Percentiles rank a stretch among this genome's conserved stretches.
phyloP scores from a whole-genome alignment of 2,113 vertebrate genomes.

The Stomatorhinus ivindoensis region DNA sequence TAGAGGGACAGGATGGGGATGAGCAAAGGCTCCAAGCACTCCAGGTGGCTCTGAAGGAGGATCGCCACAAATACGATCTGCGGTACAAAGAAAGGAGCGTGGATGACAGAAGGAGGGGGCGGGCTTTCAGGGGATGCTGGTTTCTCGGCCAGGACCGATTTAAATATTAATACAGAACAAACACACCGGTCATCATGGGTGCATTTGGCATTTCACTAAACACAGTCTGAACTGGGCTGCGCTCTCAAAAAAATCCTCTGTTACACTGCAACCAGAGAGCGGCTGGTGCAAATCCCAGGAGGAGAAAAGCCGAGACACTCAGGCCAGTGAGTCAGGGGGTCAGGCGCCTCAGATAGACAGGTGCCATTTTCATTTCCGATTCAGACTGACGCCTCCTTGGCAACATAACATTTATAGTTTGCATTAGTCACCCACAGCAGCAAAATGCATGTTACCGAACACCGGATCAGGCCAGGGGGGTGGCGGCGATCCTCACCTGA shows the following conservation, averaged over 20 bases:
- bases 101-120: neutral
- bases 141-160: too few relatives aligned
- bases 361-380: neutral
- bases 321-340: too few relatives aligned
- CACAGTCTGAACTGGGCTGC: neutral
- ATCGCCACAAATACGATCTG: constrained; percentile 95
- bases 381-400: neutral
- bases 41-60: constrained; percentile 89
- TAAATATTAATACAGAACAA: neutral
- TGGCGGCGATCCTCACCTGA: constrained; percentile 65
- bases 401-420: neutral
- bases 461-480: neutral
- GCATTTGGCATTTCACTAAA: neutral
- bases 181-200: neutral
- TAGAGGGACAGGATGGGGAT: constrained; percentile 96
- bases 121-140: too few relatives aligned
- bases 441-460: neutral
- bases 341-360: neutral
- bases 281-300: neutral
- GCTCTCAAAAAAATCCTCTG: neutral
- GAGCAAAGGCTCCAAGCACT: constrained; percentile 86
- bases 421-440: neutral
- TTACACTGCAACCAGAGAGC: neutral
- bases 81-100: neutral
- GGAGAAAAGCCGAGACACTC: neutral